A percentile compares a stretch with the other conserved stretches of the same genome.
Conservation (phyloP, 1,140 invertebrate species). For the Monochamus saltuarius region DNA sequence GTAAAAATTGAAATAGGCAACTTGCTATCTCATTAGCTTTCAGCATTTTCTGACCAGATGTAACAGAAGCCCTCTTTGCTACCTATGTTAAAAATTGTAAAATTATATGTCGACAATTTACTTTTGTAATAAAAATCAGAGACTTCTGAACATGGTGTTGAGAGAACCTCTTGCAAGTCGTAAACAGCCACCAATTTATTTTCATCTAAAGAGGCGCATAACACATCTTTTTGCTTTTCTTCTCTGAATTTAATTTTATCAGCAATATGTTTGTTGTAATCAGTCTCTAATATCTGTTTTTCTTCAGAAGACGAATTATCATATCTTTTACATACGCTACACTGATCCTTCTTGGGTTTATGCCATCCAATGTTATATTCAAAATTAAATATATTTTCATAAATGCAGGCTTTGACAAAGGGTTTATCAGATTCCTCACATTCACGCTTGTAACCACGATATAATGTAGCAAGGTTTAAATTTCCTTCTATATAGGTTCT, state of each 20-base stretch:
- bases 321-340: too few relatives aligned
- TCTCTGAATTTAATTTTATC: not conserved
- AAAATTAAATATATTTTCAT: too few relatives aligned
- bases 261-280: not conserved
- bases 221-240: slow-evolving; percentile 2
- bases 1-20: slow-evolving; percentile 2
- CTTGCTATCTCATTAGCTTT: not conserved
- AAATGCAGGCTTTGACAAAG: too few relatives aligned
- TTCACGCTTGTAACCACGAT: too few relatives aligned
- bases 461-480: too few relatives aligned
- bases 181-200: not conserved
- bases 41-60: not conserved
- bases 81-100: not conserved
- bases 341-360: too few relatives aligned
- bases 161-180: not conserved
- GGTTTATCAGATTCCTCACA: too few relatives aligned
- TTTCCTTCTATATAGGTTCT: too few relatives aligned
- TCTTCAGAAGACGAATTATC: not conserved
- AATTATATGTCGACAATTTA: slow-evolving; percentile 1
- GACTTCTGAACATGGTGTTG: not conserved
- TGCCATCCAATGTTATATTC: too few relatives aligned
- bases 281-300: not conserved
- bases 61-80: slow-evolving; percentile 6
- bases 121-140: not conserved
- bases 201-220: not conserved